A percentile compares a stretch with the other conserved stretches of the same genome.
phyloP scores from a whole-genome alignment of 2,113 vertebrate genomes.

The Sarotherodon lohbergeri region DNA sequence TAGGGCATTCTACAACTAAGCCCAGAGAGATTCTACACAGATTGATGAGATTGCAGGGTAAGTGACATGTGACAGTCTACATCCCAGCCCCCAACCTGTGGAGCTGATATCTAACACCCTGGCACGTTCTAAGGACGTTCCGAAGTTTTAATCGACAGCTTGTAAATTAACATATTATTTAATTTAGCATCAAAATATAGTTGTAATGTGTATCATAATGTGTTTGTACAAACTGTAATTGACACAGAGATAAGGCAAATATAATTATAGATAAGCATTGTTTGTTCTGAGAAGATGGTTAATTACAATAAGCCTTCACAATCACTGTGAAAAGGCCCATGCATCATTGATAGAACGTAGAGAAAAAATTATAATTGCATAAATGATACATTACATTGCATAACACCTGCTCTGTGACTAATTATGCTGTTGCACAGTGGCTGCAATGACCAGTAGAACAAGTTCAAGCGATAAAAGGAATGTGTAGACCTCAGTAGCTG shows the following conservation, averaged over 20 bases:
- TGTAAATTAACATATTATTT: not conserved
- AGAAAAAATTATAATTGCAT: not conserved
- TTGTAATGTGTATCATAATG: not conserved
- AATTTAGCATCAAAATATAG: conserved; percentile 6
- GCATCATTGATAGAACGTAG: conserved; percentile 10
- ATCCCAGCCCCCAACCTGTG: not conserved
- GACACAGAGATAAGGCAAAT: conserved; percentile 8
- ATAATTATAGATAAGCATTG: conserved; percentile 45
- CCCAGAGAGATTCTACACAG: not conserved
- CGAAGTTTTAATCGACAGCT: not conserved
- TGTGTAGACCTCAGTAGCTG: not conserved
- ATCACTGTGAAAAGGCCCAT: not conserved
- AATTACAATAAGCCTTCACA: conserved; percentile 5
- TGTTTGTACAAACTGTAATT: conserved; percentile 16
- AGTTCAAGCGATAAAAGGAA: not conserved
- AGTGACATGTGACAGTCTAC: not conserved
- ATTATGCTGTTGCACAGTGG: not conserved
- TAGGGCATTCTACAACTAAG: not conserved
- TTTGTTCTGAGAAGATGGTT: conserved; percentile 21
- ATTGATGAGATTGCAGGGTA: conserved; percentile 21
- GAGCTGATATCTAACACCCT: not conserved
- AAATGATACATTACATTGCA: conserved; percentile 22
- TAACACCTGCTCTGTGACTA: conserved; percentile 10
- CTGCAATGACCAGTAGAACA: not conserved
- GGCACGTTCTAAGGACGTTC: not conserved